A percentile compares a stretch with the other conserved stretches of the same genome.
Evolutionary conservation across 2,113 vertebrate species (phyloP).

Genomic region (Hylia prasina): DNA sequence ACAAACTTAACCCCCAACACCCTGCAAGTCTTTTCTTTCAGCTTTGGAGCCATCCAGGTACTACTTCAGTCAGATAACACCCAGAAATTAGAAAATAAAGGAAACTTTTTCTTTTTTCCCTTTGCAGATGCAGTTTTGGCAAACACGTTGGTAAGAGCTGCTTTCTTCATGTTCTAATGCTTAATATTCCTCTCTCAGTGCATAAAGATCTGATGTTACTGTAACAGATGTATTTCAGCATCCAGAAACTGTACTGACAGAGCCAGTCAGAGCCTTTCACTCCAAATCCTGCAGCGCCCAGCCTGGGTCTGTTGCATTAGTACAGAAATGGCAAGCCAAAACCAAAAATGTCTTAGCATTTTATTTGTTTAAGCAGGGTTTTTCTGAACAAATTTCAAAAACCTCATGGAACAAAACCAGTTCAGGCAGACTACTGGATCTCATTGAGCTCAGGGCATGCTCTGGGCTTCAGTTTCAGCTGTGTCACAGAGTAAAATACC

Average conservation of each 20-base stretch:
- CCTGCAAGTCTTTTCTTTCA: too few species aligned
- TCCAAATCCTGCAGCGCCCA: not conserved
- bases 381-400: not conserved
- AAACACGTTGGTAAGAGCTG: too few species aligned
- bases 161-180: too few species aligned
- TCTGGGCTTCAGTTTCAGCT: not conserved
- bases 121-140: too few species aligned
- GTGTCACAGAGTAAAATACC: not conserved
- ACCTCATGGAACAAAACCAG: not conserved
- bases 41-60: too few species aligned
- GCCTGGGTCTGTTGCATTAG: too few species aligned
- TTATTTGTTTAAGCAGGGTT: not conserved
- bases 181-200: not conserved
- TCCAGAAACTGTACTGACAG: not conserved
- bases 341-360: too few species aligned
- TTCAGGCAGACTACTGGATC: not conserved
- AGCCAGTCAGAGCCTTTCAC: not conserved
- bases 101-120: too few species aligned
- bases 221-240: not conserved
- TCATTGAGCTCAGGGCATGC: fast-evolving
- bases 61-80: too few species aligned
- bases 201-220: not conserved
- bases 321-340: too few species aligned
- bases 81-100: too few species aligned
- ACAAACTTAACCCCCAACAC: too few species aligned